phyloP scores from a whole-genome alignment of 2,888 invertebrate genomes.

The Trilocha varians region DNA sequence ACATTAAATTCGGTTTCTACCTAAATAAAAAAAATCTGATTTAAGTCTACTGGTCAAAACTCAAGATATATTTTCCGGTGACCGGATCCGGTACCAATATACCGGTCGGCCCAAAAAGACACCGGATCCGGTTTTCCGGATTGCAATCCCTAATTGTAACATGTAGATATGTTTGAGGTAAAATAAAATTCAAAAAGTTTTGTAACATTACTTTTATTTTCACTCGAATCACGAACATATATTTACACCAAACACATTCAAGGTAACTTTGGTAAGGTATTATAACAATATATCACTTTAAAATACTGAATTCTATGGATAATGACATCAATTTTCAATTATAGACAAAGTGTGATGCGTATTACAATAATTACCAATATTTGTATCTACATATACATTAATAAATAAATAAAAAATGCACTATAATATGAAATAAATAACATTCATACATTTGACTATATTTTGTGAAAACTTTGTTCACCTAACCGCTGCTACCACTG shows the following conservation, averaged over 20 bases:
- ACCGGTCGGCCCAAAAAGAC: too few species aligned
- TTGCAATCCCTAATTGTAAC: too few species aligned
- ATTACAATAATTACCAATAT: not conserved
- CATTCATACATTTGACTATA: not conserved
- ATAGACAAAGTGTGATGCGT: not conserved
- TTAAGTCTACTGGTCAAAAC: too few species aligned
- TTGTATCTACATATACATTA: too few species aligned
- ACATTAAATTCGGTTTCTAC: too few species aligned
- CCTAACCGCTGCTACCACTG: slow-evolving; percentile 4
- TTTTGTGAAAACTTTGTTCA: not conserved
- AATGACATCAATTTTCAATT: not conserved
- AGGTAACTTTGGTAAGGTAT: not conserved
- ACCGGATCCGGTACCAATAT: too few species aligned
- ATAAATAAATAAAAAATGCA: slow-evolving; percentile 2
- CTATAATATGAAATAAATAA: not conserved
- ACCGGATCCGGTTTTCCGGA: too few species aligned
- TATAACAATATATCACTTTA: not conserved
- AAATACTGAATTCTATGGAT: too few species aligned
- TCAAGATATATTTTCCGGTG: too few species aligned
- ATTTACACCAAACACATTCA: slow-evolving; percentile 10
- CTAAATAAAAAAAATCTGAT: too few species aligned
- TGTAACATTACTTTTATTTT: not conserved
- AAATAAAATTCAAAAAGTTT: not conserved
- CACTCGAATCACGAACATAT: slow-evolving; percentile 2
- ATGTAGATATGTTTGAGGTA: too few species aligned